Evolutionary conservation across 2,888 invertebrate species (phyloP), one percentile per base, ranked within the genome.

Genomic region (Drosophila multiciliata): DNA sequence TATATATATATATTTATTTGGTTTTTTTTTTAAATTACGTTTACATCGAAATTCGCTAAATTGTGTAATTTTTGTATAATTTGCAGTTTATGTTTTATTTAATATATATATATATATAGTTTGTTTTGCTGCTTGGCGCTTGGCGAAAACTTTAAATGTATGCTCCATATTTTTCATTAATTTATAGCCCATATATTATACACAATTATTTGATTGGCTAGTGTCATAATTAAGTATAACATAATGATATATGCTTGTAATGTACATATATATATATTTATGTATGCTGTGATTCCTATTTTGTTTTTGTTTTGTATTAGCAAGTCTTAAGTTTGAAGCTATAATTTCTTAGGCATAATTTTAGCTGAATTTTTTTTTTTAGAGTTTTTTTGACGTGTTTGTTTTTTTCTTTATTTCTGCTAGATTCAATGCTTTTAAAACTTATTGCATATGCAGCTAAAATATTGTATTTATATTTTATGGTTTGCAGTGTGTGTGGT

Each of bases 161-260:
- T 53, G 20, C 20, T 29, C 20, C 20, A 53, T 20, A 33, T 53
- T 53, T 12, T 55, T n/a, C 49, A 23, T 26, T 42, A 23, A 5
- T 63, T 72, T 78, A 59, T 84, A 76, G 75, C 83, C 82, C 26
- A 87, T 85, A 85, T 86, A 87, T 90, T 76, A 76, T 90, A 87
- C 90, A 90, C 83, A 90, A 73, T 86, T 86, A 82, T 75, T 82
- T 78, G 83, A 82, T 90, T 86, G 90, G 85, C 90, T 85, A 85
- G 85, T 89, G 87, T 84, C 87, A 73, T 89, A 78, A 78, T 72
- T 85, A 69, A 65, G 79, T 75, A 74, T 87, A 76, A 78, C 76
- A 78, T 80, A 70, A 72, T 80, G 57, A 73, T 82, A 67, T 66
- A 65, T 63, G 40, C 59, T 61, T 59, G 35, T 60, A 3, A n/a